phyloP scores from a whole-genome alignment of 2,888 invertebrate species.

The Ptychoptera albimana region DNA sequence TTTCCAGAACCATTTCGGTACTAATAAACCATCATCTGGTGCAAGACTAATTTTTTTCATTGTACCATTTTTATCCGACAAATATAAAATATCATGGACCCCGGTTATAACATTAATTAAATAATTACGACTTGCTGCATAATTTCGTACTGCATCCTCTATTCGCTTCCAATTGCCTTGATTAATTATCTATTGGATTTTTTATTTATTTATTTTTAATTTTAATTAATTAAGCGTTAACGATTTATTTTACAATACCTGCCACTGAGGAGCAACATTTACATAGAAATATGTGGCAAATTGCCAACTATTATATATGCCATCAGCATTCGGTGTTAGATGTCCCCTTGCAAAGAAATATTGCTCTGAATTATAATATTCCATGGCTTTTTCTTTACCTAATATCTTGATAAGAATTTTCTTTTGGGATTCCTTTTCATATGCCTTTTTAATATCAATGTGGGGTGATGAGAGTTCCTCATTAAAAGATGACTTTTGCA shows the following conservation, averaged over 20 bases:
- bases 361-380: conserved; percentile 19
- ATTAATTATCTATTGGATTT: conserved; percentile 19
- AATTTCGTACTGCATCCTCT: conserved; percentile 25
- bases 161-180: conserved; percentile 31
- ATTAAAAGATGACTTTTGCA: no score
- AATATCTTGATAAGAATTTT: conserved; percentile 20
- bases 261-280: conserved; percentile 34
- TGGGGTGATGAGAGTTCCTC: no score
- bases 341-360: conserved; percentile 31
- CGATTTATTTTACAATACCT: no score
- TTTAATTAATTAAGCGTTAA: conserved; percentile 5
- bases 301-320: conserved; percentile 30
- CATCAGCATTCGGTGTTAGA: conserved; percentile 33
- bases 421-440: conserved; percentile 20
- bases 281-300: conserved; percentile 32
- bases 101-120: conserved; percentile 34
- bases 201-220: neutral
- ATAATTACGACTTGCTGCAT: conserved; percentile 19
- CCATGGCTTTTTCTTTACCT: conserved; percentile 16
- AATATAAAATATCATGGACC: conserved; percentile 23
- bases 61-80: conserved; percentile 21
- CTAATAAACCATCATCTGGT: conserved; percentile 20
- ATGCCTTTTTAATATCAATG: conserved; percentile 13
- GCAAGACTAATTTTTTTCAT: conserved; percentile 24
- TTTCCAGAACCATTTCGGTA: conserved; percentile 32